Evolutionary conservation across 2,797 vertebrate genomes (phyloP).

Genomic region (Propithecus perrieri): DNA sequence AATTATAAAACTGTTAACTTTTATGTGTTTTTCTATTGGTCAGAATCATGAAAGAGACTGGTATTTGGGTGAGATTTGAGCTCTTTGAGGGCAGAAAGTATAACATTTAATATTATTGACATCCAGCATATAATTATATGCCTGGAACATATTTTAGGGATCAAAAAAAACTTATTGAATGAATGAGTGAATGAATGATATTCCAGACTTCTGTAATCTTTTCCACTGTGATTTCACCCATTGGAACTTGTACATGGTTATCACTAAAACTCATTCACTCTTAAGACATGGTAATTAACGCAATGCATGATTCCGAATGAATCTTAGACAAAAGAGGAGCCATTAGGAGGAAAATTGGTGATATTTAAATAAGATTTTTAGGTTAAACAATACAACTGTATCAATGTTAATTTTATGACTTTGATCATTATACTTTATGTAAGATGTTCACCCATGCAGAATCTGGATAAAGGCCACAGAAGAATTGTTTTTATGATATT

Average conservation of each 20-base stretch:
- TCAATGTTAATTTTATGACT: background rate
- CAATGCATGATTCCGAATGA: background rate
- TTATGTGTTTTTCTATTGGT: background rate
- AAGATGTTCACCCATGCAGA: background rate
- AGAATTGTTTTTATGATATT: background rate
- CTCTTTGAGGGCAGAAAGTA: background rate
- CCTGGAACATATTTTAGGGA: background rate
- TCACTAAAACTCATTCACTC: background rate
- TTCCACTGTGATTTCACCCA: background rate
- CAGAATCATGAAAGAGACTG: constrained; percentile 14
- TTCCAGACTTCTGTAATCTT: background rate
- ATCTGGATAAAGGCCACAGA: background rate
- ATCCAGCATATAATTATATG: background rate
- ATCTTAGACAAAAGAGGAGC: background rate
- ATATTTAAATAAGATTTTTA: background rate
- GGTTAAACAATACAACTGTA: background rate
- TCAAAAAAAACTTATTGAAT: background rate
- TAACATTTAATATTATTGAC: background rate
- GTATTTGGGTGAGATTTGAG: background rate
- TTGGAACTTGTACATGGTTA: background rate
- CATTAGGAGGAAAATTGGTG: background rate
- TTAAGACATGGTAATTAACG: background rate
- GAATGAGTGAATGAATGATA: background rate
- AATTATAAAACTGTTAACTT: background rate
- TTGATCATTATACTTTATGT: background rate